Percentiles rank a stretch among this genome's conserved stretches.
Conservation (phyloP, 2,888 invertebrate species). For the Sialis fuliginosa region DNA sequence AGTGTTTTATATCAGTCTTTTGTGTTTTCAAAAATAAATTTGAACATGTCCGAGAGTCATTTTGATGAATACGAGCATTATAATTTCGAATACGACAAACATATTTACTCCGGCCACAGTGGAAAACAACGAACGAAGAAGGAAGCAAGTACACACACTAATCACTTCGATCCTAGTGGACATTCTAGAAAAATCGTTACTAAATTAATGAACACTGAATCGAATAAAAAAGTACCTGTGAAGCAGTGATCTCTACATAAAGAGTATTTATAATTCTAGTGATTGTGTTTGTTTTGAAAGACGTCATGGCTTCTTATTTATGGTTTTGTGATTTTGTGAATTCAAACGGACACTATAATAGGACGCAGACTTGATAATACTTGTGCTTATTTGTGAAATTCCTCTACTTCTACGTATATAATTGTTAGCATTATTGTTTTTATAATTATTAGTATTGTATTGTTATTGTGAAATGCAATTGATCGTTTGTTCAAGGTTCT, state of each 20-base stretch:
- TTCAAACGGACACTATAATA: background rate
- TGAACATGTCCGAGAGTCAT: slow-evolving; percentile 36
- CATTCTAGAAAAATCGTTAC: slow-evolving; percentile 84
- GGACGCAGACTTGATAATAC: too few species aligned
- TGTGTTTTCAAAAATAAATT: too few species aligned
- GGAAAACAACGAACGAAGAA: slow-evolving; percentile 83
- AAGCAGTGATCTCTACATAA: slow-evolving; percentile 10
- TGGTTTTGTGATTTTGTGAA: slow-evolving; percentile 3
- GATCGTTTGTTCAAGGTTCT: too few species aligned
- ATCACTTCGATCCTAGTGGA: slow-evolving; percentile 81
- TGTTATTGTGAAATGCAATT: too few species aligned
- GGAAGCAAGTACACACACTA: slow-evolving; percentile 75
- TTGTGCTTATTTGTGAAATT: too few species aligned
- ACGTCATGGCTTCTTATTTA: background rate
- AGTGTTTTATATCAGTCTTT: too few species aligned
- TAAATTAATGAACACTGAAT: slow-evolving; percentile 69
- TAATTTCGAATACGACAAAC: slow-evolving; percentile 86
- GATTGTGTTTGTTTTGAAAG: background rate
- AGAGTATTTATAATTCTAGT: background rate
- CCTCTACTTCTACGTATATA: too few species aligned
- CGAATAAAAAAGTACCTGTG: slow-evolving; percentile 44
- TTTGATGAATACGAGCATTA: slow-evolving; percentile 88
- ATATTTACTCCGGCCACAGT: slow-evolving; percentile 69
- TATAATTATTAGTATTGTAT: too few species aligned
- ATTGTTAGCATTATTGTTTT: too few species aligned